Evolutionary conservation across 2,113 vertebrate species (phyloP).

Genomic region (Pomatorhinus ruficollis): DNA sequence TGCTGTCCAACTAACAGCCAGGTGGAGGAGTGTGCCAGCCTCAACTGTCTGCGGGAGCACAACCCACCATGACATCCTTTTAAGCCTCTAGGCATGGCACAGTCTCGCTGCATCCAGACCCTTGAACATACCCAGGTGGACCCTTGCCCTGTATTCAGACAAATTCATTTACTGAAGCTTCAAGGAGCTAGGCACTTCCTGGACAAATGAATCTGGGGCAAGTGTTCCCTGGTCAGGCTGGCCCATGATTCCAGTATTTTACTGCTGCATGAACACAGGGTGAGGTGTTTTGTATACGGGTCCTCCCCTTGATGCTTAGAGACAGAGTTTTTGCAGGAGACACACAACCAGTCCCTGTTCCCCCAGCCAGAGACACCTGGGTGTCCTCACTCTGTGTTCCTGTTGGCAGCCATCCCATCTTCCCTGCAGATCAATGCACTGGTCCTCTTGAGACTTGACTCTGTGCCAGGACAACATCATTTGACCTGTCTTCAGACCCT

Average conservation of each 20-base stretch:
- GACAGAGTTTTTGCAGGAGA: not conserved
- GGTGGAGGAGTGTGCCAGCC: not conserved
- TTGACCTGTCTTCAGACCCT: not conserved
- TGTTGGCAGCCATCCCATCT: not conserved
- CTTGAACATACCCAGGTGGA: rapidly evolving
- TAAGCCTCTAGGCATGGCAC: not conserved
- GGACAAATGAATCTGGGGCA: not conserved
- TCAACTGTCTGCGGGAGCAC: rapidly evolving
- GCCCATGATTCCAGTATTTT: not conserved
- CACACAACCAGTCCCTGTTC: not conserved
- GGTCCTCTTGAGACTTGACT: not conserved
- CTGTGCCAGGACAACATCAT: not conserved
- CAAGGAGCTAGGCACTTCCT: not conserved
- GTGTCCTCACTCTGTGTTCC: not conserved
- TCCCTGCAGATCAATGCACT: rapidly evolving
- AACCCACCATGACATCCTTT: not conserved
- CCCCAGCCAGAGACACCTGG: not conserved
- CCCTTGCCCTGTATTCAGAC: not conserved
- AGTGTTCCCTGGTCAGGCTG: not conserved
- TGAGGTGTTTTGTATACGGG: not conserved
- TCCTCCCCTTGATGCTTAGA: not conserved
- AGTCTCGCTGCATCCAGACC: not conserved
- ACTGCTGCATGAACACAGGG: not conserved
- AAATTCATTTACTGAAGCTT: not conserved
- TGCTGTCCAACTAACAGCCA: not conserved